Evolutionary conservation across 1,140 invertebrate genomes (phyloP), one percentile per base, ranked within the genome.

Genomic region (Nephotettix cincticeps): DNA sequence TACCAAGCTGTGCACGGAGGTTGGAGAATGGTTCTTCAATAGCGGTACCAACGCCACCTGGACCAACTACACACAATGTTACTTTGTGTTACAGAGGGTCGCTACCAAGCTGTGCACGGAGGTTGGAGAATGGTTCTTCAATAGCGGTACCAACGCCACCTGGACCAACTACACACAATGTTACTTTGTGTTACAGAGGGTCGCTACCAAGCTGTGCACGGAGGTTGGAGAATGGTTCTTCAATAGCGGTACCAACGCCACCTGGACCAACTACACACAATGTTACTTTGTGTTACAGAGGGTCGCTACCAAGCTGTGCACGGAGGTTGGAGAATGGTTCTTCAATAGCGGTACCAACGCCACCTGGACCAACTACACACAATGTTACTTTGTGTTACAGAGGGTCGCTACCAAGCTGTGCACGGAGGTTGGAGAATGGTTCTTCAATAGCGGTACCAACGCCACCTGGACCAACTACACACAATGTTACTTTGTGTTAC

Each of bases 31-130:
- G 88, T 88, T 80, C 71, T 78, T 78, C 70, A 82, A 79, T 54
- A 47, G 72, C 1, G 77, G 80, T 28, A 77, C 75, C 1, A 83
- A 84, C 51, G 76, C 61, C 29, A 81, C 81, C 2, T 89, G 87
- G 86, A 86, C 83, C 54, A 88, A 90, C 78, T 88, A 86, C 69
- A 82, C 81, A 4, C 78, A 82, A 25, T 90, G 88, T 75, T 83
- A 79, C 36, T n/a, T n/a, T n/a, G n/a, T n/a, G n/a, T n/a, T n/a
- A n/a, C n/a, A n/a, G n/a, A n/a, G n/a, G n/a, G n/a, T n/a, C n/a
- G n/a, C n/a, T n/a, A n/a, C n/a, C n/a, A n/a, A n/a, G n/a, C n/a
- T n/a, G n/a, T n/a, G n/a, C n/a, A n/a, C n/a, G n/a, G n/a, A n/a
- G n/a, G n/a, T n/a, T n/a, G n/a, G n/a, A n/a, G n/a, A n/a, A n/a